Evolutionary conservation across 2,113 vertebrate species (phyloP).

Genomic region (Callipepla squamata): DNA sequence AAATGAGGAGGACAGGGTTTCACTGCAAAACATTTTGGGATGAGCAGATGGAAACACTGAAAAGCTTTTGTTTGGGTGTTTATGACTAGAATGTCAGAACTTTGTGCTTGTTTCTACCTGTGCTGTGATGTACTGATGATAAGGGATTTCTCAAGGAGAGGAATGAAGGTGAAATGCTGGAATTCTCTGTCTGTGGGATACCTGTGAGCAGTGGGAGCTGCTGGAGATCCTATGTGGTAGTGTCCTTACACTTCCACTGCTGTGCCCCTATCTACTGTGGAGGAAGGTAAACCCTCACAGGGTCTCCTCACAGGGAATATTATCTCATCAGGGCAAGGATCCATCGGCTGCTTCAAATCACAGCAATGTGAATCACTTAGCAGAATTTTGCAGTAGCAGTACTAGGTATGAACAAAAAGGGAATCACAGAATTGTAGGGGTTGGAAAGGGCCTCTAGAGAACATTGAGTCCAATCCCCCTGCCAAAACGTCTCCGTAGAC

Average conservation of each 20-base stretch:
- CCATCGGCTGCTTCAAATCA: neutral
- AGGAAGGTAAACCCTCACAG: neutral
- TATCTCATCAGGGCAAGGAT: neutral
- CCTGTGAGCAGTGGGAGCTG: neutral
- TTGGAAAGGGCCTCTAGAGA: no score
- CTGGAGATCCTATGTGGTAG: neutral
- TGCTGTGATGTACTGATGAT: fast-evolving
- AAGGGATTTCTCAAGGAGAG: neutral
- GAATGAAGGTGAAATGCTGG: neutral
- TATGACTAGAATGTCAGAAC: neutral
- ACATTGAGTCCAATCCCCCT: no score
- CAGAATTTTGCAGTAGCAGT: neutral
- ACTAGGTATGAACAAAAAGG: neutral
- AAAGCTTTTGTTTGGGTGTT: neutral
- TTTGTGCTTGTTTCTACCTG: neutral
- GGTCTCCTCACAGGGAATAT: fast-evolving
- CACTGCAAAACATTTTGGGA: fast-evolving
- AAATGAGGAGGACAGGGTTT: neutral
- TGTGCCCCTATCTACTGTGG: neutral
- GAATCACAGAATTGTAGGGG: no score
- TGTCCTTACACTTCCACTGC: neutral
- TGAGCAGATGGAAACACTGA: neutral
- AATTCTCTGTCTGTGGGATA: neutral
- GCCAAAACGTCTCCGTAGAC: no score
- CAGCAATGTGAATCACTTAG: fast-evolving